Evolutionary conservation across 2,113 vertebrate genomes (phyloP).

Genomic region (Genyomyrus donnyi): DNA sequence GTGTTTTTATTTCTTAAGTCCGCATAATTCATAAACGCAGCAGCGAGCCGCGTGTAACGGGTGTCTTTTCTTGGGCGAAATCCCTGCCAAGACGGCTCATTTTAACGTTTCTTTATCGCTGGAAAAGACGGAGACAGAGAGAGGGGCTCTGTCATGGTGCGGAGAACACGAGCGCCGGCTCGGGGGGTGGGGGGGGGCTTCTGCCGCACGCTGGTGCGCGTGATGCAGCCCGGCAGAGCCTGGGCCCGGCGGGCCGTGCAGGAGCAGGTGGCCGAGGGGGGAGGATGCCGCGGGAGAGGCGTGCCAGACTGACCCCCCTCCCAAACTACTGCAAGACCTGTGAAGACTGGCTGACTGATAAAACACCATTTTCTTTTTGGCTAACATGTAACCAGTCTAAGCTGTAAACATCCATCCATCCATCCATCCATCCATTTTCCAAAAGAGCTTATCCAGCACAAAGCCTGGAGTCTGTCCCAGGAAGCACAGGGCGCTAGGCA

Average conservation of each 20-base stretch:
- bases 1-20: constrained; percentile 46
- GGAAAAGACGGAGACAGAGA: neutral
- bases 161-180: neutral
- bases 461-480: neutral
- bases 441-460: neutral
- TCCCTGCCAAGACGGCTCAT: neutral
- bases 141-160: neutral
- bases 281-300: neutral
- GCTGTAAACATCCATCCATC: neutral
- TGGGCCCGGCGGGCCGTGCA: neutral
- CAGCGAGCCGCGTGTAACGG: constrained; percentile 40
- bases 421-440: neutral
- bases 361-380: neutral
- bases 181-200: neutral
- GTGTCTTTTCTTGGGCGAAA: neutral
- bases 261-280: neutral
- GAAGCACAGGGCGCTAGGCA: neutral
- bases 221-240: neutral
- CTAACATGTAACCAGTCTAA: neutral
- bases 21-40: constrained; percentile 66
- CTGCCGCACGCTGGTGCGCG: neutral
- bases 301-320: neutral
- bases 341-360: neutral
- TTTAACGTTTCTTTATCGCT: neutral
- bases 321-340: neutral